phyloP scores from a whole-genome alignment of 1,140 invertebrate species.

The Lamellibrachia luymesi region DNA sequence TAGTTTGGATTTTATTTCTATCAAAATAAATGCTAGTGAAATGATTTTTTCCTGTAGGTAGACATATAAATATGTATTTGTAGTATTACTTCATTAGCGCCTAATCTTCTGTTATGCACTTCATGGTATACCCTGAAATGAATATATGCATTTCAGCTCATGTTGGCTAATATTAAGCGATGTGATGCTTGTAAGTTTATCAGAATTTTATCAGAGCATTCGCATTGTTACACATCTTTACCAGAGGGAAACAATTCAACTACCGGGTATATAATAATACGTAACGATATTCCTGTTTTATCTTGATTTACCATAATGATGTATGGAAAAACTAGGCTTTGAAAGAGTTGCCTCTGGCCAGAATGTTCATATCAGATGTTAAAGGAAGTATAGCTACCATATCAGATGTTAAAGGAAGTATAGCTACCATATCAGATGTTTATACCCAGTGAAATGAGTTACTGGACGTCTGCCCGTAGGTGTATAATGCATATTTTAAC shows the following conservation, averaged over 20 bases:
- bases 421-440: background rate
- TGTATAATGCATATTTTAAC: background rate
- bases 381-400: too few species aligned
- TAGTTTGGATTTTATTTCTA: too few species aligned
- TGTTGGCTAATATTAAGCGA: background rate
- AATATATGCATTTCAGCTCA: background rate
- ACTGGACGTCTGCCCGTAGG: background rate
- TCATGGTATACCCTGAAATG: background rate
- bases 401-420: too few species aligned
- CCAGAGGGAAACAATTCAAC: background rate
- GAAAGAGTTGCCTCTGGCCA: background rate
- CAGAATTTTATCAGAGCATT: too few species aligned
- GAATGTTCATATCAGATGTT: background rate
- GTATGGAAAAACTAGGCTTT: background rate
- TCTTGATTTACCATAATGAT: background rate
- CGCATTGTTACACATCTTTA: background rate
- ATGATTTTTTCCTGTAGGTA: too few species aligned
- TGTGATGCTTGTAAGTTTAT: too few species aligned
- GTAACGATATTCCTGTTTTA: background rate
- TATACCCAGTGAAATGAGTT: background rate
- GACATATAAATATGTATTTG: too few species aligned
- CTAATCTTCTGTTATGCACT: too few species aligned
- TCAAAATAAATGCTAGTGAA: too few species aligned
- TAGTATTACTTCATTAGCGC: too few species aligned
- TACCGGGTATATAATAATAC: background rate